Evolutionary conservation across 2,113 vertebrate species (phyloP), one percentile per base, ranked within the genome.

Genomic region (Gorsachius goisagi): DNA sequence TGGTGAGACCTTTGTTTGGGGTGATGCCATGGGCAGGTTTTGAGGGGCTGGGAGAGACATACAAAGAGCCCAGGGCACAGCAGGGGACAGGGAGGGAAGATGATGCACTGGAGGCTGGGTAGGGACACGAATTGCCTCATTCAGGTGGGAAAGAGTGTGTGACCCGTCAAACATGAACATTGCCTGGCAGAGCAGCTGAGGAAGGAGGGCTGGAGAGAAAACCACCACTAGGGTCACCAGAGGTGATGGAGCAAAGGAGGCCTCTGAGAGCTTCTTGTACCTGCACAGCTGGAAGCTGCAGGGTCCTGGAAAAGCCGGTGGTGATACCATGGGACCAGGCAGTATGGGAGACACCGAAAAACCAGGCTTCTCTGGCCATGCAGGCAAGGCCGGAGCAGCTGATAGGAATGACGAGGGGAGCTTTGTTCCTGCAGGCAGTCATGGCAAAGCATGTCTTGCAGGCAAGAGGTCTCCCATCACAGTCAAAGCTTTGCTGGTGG

Each of bases 61-160:
- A 45, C 5, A 9, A 53, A 66, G 15, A 72, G 17, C 49, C 23
- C 44, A 50, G 44, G 20, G 33, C 26, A 23, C n/a, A 45, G 23
- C 12, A 13, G 15, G 52, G 44, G 17, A 37, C 2, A 1, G 15
- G 49, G 33, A 35, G 7, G 32, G 62, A 74, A 56, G 27, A 22
- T 14, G 88, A 50, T 32, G 39, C 23, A 4, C 27, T 45, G 49
- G 58, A 30, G 35, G 60, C 45, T 66, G 44, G 22, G 4, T 4
- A 19, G 32, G n/a, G 41, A 32, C 33, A 7, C 3, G 9, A 58
- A 24, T 41, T 41, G 33, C 30, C 62, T 66, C 21, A 12, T 26
- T 8, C 37, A 7, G 26, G 22, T 26, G 28, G 9, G 20, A 56
- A 71, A 52, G 66, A 68, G 12, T 0, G 0, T 3, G 8, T 6